Evolutionary conservation across 2,888 invertebrate species (phyloP), one percentile per base, ranked within the genome.

Genomic region (Hirtodrosophila duncani): DNA sequence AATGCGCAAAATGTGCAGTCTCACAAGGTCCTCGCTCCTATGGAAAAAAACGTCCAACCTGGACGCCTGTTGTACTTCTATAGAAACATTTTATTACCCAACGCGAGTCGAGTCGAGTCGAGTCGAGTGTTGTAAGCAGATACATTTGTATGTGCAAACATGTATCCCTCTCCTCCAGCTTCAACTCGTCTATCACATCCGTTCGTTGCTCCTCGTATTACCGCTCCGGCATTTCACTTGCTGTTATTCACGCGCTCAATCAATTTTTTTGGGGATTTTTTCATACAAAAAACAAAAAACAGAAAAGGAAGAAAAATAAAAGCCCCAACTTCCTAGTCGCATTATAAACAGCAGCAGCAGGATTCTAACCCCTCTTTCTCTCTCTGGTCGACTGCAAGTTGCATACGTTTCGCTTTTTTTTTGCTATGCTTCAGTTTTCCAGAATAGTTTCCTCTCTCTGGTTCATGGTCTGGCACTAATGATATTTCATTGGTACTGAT

Each of bases 211-310:
- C 13, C 11, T 23, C 18, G 16, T 33, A 13, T 11, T 38, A 13
- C 26, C 13, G 3, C 26, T 17, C 31, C 7, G 3, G 8, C 55
- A 69, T 65, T 77, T 69, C 81, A 63, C 61, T 60, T 58, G 70
- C 68, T 81, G 70, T 81, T 70, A 67, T 67, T 68, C 75, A 78
- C 71, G 69, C 67, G 77, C 66, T 82, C 75, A 80, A 81, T 78
- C 79, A 77, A 82, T 71, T 71, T 70, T 74, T 80, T 65, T 72
- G 61, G 63, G n/a, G n/a, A n/a, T 66, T 78, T 69, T 72, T 71
- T 68, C 60, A 51, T 36, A 49, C 74, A 50, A 48, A 41, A 44
- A 43, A 31, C 27, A 17, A 9, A 20, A 21, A 20, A 4, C 4
- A 7, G 5, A 7, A 20, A 4, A 20, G 20, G 5, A 20, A 20